These are phyloP conservation scores for Psephotus haematonotus DNA, from an alignment of 2,113 vertebrate species.

Conservation along the genomic window DNA sequence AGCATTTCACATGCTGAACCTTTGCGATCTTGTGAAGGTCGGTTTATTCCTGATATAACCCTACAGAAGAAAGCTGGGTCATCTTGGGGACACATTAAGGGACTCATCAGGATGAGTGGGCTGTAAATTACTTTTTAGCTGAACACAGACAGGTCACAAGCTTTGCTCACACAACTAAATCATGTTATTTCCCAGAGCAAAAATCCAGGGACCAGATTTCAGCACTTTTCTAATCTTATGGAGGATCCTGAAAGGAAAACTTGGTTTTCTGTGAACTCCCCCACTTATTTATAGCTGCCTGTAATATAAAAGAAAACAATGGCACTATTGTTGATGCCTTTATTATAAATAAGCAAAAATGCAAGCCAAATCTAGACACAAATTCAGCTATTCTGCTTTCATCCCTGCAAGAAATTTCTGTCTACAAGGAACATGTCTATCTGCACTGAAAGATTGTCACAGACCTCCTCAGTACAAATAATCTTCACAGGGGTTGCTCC, in stretches of 20 bases:
- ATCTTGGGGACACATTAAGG: not conserved
- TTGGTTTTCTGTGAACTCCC: not conserved
- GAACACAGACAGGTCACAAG: not conserved
- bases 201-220: not conserved
- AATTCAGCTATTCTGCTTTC: not conserved
- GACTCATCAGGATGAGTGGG: not conserved
- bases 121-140: not conserved
- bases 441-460: not conserved
- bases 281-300: constrained; percentile 6
- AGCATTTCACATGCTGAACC: not conserved
- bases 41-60: not conserved
- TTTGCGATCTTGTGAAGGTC: not conserved
- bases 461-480: not conserved
- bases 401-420: not conserved
- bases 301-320: not conserved
- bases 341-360: constrained; percentile 16
- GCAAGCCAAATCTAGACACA: not conserved
- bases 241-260: not conserved
- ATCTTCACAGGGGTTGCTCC: not conserved
- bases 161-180: not conserved
- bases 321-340: not conserved
- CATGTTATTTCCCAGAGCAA: not conserved
- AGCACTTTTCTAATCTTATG: not conserved
- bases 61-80: not conserved
- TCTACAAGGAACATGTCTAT: not conserved